Conservation (phyloP, 2,113 vertebrate species). For the Scalopus aquaticus region DNA sequence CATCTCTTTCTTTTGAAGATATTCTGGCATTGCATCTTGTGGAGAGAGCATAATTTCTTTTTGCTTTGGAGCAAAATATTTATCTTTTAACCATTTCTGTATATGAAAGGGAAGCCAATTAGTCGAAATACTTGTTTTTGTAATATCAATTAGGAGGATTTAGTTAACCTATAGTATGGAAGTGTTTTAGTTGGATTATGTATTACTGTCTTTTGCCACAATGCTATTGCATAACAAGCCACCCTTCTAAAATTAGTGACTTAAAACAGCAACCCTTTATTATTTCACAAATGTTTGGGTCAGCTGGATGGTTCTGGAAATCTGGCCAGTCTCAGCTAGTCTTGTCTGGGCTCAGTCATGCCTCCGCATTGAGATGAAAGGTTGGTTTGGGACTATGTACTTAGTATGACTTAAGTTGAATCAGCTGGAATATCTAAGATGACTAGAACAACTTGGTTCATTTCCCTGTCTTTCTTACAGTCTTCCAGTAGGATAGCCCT, state of each 20-base stretch:
- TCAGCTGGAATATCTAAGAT: background rate
- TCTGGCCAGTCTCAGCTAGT: background rate
- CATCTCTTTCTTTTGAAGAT: background rate
- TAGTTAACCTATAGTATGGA: background rate
- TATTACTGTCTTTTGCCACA: background rate
- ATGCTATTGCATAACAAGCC: background rate
- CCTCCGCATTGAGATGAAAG: background rate
- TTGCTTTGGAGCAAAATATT: background rate
- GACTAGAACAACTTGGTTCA: background rate
- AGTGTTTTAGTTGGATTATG: background rate
- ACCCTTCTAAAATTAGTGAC: background rate
- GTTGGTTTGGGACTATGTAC: background rate
- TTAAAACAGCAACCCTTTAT: background rate
- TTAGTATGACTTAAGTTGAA: background rate
- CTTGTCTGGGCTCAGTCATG: background rate
- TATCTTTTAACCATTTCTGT: background rate
- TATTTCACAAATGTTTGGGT: background rate
- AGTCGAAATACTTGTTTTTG: background rate
- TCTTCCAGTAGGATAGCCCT: background rate
- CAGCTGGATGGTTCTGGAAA: background rate
- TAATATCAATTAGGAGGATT: background rate
- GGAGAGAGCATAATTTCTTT: background rate
- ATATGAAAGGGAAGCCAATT: slow-evolving; percentile 11
- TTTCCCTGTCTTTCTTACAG: background rate
- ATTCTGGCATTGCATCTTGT: background rate